Conservation (phyloP, 1,140 invertebrate species). For the Bicyclus anynana region DNA sequence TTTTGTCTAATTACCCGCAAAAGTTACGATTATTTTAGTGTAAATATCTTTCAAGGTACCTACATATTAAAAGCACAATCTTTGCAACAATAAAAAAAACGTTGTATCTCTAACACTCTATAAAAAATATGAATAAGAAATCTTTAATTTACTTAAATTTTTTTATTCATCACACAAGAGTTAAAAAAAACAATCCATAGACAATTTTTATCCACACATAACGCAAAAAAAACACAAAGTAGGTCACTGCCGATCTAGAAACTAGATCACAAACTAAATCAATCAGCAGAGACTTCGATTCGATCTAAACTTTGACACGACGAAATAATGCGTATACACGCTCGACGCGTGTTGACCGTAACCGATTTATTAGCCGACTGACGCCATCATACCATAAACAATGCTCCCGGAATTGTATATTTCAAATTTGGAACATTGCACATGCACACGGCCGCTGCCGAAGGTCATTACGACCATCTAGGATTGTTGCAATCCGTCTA, state of each 20-base stretch:
- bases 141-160: too few relatives aligned
- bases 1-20: not conserved
- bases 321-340: not conserved
- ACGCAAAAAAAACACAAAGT: too few relatives aligned
- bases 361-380: not conserved
- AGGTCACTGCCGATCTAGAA: too few relatives aligned
- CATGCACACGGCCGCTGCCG: constrained; percentile 35
- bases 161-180: too few relatives aligned
- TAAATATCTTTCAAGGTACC: not conserved
- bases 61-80: too few relatives aligned
- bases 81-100: too few relatives aligned
- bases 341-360: not conserved
- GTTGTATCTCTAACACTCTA: too few relatives aligned
- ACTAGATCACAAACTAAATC: too few relatives aligned
- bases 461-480: constrained; percentile 36
- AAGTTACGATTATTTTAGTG: not conserved
- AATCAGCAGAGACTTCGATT: too few relatives aligned
- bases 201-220: too few relatives aligned
- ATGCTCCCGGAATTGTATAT: constrained; percentile 39
- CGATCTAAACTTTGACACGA: not conserved
- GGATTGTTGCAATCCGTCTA: constrained; percentile 14
- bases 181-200: too few relatives aligned
- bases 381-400: not conserved
- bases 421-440: constrained; percentile 32
- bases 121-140: too few relatives aligned